phyloP scores from a whole-genome alignment of 35 echinoderm and acorn worm species.

The Strongylocentrotus purpuratus region DNA sequence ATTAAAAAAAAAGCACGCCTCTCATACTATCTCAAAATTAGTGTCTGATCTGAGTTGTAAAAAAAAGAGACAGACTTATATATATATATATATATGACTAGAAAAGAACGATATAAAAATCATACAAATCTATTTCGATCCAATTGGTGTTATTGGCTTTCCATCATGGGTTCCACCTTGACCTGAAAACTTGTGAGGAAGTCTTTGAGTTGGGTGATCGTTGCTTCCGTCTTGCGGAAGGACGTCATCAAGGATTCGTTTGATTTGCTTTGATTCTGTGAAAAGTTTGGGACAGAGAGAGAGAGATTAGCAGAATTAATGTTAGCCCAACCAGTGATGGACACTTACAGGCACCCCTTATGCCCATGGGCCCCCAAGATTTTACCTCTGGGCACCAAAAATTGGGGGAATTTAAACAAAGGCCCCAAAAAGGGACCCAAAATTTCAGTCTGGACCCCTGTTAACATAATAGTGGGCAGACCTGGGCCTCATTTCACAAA shows the following conservation, averaged over 20 bases:
- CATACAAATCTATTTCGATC: not conserved
- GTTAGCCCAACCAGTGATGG: no score
- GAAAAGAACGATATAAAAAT: not conserved
- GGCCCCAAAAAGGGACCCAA: no score
- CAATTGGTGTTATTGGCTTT: slow-evolving; percentile 3
- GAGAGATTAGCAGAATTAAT: no score
- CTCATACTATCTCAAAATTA: not conserved
- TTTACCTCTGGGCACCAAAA: no score
- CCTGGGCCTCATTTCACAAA: no score
- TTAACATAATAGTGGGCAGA: no score
- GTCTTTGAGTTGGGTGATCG: slow-evolving; percentile 62
- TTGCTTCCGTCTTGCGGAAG: slow-evolving; percentile 56
- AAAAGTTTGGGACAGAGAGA: not conserved
- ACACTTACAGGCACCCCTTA: no score
- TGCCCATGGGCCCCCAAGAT: no score
- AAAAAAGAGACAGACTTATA: not conserved
- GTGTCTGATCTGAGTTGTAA: not conserved
- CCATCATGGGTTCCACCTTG: slow-evolving; percentile 23
- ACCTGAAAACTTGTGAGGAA: slow-evolving; percentile 66
- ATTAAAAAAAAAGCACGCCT: not conserved
- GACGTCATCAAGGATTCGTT: slow-evolving; percentile 57
- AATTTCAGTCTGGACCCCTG: no score
- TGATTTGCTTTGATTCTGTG: slow-evolving; percentile 58
- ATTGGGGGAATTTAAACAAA: no score
- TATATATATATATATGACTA: not conserved